These are phyloP conservation scores for Seladonia tumulorum DNA, from an alignment of 2,888 invertebrate species.

Conservation along the genomic window DNA sequence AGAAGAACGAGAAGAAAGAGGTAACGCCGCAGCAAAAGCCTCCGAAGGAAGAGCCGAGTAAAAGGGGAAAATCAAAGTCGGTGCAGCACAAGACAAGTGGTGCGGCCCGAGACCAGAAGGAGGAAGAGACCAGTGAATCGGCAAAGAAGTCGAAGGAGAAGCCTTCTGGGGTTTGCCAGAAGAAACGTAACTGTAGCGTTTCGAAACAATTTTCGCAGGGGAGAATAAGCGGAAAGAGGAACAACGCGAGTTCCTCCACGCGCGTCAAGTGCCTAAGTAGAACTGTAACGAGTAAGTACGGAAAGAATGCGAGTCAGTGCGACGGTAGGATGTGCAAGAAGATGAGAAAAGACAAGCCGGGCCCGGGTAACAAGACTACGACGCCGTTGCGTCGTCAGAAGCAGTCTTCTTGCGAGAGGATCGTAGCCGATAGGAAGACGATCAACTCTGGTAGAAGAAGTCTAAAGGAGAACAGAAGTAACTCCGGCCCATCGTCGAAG, in stretches of 20 bases:
- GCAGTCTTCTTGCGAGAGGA: conserved; percentile 60
- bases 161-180: conserved; percentile 57
- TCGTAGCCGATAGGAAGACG: conserved; percentile 56
- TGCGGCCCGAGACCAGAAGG: conserved; percentile 49
- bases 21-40: conserved; percentile 46
- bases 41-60: conserved; percentile 59
- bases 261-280: conserved; percentile 79
- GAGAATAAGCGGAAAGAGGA: conserved; percentile 57
- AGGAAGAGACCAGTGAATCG: conserved; percentile 52
- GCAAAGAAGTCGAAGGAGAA: conserved; percentile 68
- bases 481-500: conserved; percentile 60
- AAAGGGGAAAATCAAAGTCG: conserved; percentile 60
- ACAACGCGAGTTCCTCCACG: conserved; percentile 60
- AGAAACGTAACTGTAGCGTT: conserved; percentile 65
- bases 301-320: conserved; percentile 67
- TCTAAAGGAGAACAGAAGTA: conserved; percentile 77
- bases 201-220: conserved; percentile 60
- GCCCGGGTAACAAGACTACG: conserved; percentile 46
- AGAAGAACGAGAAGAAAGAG: conserved; percentile 60
- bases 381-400: conserved; percentile 66
- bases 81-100: conserved; percentile 33
- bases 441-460: conserved; percentile 67
- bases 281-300: conserved; percentile 66
- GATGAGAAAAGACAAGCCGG: conserved; percentile 74
- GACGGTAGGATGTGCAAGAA: conserved; percentile 73